Conservation (phyloP, 1,140 invertebrate species). For the Drosophila melanogaster region Release_6_plus_ISO1_MT NT_037436.4:8330501-8331000, state of each 20-base stretch:
- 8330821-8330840: conserved; percentile 43
- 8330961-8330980: conserved; percentile 30
- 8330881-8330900: conserved; percentile 7
- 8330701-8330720: conserved; percentile 33
- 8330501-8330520: conserved; percentile 7
- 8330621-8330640: conserved; percentile 73
- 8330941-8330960: conserved; percentile 53
- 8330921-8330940: conserved; percentile 77
- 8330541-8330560: conserved; percentile 23
- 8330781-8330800: conserved; percentile 56
- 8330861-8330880: conserved; percentile 58
- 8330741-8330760: conserved; percentile 17
- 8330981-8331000: conserved; percentile 31
- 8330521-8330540: conserved; percentile 42
- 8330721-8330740: conserved; percentile 49
- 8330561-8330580: conserved; percentile 23
- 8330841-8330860: conserved; percentile 56
- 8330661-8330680: conserved; percentile 46
- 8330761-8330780: conserved; percentile 9
- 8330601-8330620: conserved; percentile 42
- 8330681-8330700: conserved; percentile 56
- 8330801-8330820: conserved; percentile 31
- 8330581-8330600: conserved; percentile 2
- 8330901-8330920: conserved; percentile 44
- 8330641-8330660: conserved; percentile 31